phyloP scores from a whole-genome alignment of 1,140 invertebrate species.

The Drosophila ercepeae region DNA sequence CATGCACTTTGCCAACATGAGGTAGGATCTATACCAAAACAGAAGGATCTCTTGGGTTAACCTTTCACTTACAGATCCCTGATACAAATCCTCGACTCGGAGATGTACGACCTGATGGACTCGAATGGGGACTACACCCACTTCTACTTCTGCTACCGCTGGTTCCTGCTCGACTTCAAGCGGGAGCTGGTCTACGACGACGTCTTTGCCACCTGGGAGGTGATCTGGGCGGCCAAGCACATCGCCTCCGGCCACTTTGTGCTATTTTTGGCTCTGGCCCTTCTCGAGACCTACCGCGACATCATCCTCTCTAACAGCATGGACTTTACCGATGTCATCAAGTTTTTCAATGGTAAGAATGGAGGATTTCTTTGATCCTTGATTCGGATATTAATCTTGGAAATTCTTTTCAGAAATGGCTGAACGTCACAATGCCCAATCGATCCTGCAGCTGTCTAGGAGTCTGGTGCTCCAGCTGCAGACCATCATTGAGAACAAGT shows the following conservation, averaged over 20 bases:
- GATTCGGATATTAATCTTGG: too few relatives aligned
- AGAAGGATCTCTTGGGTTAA: not conserved
- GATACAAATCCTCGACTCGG: slow-evolving; percentile 95
- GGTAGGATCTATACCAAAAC: too few relatives aligned
- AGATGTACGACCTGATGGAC: slow-evolving; percentile 97
- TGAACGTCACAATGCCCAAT: slow-evolving; percentile 93
- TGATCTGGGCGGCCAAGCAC: slow-evolving; percentile 96
- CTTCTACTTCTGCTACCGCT: slow-evolving; percentile 98
- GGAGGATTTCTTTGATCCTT: not conserved
- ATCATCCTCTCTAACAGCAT: slow-evolving; percentile 97
- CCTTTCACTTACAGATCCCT: slow-evolving; percentile 85
- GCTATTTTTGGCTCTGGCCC: slow-evolving; percentile 95
- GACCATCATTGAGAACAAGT: slow-evolving; percentile 95
- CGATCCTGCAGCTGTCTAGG: slow-evolving; percentile 91
- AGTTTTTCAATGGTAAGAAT: slow-evolving; percentile 95
- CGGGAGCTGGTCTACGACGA: slow-evolving; percentile 95
- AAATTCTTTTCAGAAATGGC: slow-evolving; percentile 96
- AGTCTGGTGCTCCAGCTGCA: slow-evolving; percentile 94
- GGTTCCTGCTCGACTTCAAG: slow-evolving; percentile 91
- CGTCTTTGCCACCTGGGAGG: slow-evolving; percentile 97
- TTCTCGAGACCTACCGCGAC: slow-evolving; percentile 96
- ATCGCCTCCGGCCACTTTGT: slow-evolving; percentile 95
- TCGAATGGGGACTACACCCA: slow-evolving; percentile 97
- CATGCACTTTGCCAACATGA: slow-evolving; percentile 97
- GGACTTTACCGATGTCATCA: slow-evolving; percentile 99